Percentiles rank a stretch among this genome's conserved stretches.
These are phyloP conservation scores for Hyposoter dolosus DNA, from an alignment of 2,888 invertebrate species.

Conservation along the genomic window DNA sequence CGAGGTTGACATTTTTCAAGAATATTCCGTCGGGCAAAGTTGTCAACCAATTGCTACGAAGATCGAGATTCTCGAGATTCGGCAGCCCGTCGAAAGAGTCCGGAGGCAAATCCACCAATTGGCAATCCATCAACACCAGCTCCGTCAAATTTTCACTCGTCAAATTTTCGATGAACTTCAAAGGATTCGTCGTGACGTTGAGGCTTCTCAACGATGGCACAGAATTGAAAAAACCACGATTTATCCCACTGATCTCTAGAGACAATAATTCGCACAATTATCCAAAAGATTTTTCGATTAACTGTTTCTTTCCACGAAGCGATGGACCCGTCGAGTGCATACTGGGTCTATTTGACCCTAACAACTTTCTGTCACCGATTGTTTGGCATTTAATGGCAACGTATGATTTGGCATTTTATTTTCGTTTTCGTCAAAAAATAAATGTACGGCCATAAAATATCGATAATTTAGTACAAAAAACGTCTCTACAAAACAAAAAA, in stretches of 20 bases:
- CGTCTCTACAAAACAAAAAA: no score
- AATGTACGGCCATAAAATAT: no score
- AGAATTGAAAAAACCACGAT: slow-evolving; percentile 87
- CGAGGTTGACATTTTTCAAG: slow-evolving; percentile 85
- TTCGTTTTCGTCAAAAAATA: no score
- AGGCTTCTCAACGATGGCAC: slow-evolving; percentile 88
- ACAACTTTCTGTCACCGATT: no score
- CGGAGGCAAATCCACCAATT: slow-evolving; percentile 51
- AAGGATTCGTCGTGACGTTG: slow-evolving; percentile 88
- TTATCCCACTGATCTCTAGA: slow-evolving; percentile 86
- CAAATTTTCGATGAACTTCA: slow-evolving; percentile 57
- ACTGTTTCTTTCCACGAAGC: no score
- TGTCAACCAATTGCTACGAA: slow-evolving; percentile 88
- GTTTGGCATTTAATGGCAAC: no score
- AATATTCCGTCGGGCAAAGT: slow-evolving; percentile 86
- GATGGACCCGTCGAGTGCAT: no score
- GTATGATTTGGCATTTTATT: no score
- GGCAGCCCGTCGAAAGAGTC: slow-evolving; percentile 61
- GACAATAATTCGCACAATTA: neutral
- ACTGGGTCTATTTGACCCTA: no score
- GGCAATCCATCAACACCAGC: slow-evolving; percentile 66
- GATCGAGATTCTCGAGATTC: slow-evolving; percentile 84
- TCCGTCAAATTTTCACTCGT: slow-evolving; percentile 56
- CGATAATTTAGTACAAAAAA: no score
- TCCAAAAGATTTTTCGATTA: no score